Evolutionary conservation across 1,140 invertebrate species (phyloP), one percentile per base, ranked within the genome.

Genomic region (Brachystomella parvula): DNA sequence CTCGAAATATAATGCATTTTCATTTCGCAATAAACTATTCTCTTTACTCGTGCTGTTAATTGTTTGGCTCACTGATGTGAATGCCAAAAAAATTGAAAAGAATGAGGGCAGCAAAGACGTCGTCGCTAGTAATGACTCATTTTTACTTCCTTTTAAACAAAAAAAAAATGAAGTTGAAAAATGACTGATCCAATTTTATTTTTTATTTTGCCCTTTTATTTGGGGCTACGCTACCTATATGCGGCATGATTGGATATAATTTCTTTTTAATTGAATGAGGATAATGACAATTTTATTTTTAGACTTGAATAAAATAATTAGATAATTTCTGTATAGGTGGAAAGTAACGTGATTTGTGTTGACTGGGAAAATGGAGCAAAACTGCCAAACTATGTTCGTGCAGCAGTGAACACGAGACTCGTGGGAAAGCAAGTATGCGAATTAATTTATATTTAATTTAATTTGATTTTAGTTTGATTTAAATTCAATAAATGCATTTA

Each of bases 351-450:
- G 0, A 88, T 98, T 30, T 92, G 92, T 74, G 92, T 98, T 2
- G 92, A 96, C 76, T 97, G 94, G 94, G 89, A 91, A 69, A 87
- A 87, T 29, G 94, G 94, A 0, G 91, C 92, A 2, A 84, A 86
- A 0, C 85, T 95, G 72, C 94, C 94, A 0, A 94, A 94, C 76
- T 98, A 98, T 76, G 87, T 94, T 0, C 82, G 93, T 71, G 94
- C 94, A 0, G 90, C 92, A 0, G 92, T 92, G 31, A 98, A 97
- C 75, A 94, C 92, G 0, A 81, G 93, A 56, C 79, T 97, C 9
- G 93, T 96, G 0, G 94, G 93, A 0, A 88, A 92, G 71, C 90
- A 95, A 78, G 66, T 73, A 56, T 2, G 1, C 15, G 26, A 31
- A 26, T 64, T 47, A 33, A 15, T 49, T 24, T 47, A 17, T 59